Base-by-base conservation (phyloP, 1,140 invertebrate genomes). In the Augochlora pura region DNA sequence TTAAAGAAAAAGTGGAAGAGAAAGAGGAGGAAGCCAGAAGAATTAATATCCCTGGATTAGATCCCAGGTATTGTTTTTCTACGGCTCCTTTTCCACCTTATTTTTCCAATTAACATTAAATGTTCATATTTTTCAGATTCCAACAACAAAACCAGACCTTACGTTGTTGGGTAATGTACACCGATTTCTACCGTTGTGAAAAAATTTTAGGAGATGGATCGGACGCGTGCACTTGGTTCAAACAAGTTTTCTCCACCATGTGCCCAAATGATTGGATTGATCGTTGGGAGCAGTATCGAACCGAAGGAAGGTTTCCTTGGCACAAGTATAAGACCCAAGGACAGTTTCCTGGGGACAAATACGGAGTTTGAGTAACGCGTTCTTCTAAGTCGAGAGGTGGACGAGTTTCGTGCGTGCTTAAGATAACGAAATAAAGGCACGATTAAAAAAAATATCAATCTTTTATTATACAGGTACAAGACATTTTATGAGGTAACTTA, bases 101-200 rank as follows among this genome's bases (percentile, higher is more conserved):
- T 25, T 75, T 8, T 72, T 60, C 25, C 54, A 65, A n/a, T 21
- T 70, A 14, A 1, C 1, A 67, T 39, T 64, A 9, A 32, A 71
- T 42, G n/a, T 71, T 27, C 5, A 12, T 57, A 60, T 25, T 3
- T 2, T 60, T 49, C 39, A 93, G 92, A 78, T 93, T 92, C 79
- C 92, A 93, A 60, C 91, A 93, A 72, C 81, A 84, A 65, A 88
- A 93, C 72, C 89, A 91, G 82, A 91, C 91, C 2, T n/a, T 85
- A n/a, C 84, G 91, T 63, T 93, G 91, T 27, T 92, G 68, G 62
- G 88, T 92, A 0, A 92, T 89, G 87, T 93, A 93, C 59, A 86
- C 85, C 0, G 92, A 93, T 76, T 93, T 92, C 72, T 87, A 88
- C 82, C 87, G 91, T 8, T 92, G 92, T 66, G 83, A 92, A 78